Base-by-base conservation (phyloP, 37 sponge, comb jelly and placozoan genomes). In the Halichondria panicea region DNA sequence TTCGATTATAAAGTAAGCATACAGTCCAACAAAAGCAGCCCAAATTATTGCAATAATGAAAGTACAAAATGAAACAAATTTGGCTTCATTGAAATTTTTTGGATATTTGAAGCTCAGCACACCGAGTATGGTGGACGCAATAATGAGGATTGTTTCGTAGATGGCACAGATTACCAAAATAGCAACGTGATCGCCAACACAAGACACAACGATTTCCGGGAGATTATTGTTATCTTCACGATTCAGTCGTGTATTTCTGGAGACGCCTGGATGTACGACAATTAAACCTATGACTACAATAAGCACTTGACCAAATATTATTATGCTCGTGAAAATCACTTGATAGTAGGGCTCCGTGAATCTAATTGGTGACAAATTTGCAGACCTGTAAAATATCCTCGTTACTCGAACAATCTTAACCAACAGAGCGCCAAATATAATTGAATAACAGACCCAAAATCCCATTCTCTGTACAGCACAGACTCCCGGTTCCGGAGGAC, bases 401-500 rank as follows among this genome's bases (percentile, higher is more conserved):
- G 88, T 75, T 4, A 94, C 86, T 18, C 95, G 81, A 0, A 86
- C 37, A 40, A 91, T 87, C 67, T 94, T 94, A 31, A 91, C 65
- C n/a, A 91, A 45, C 9, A 94, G 91, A 1, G 95, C 85, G 30
- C 85, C 81, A 33, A 87, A 80, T 42, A 88, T 62, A 33, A 94
- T 66, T 1, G 95, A 84, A 21, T 84, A 72, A 33, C 87, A 81
- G 43, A 80, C 43, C 91, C 91, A 91, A 13, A 87, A 43, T 6
- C 80, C 44, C 34, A 81, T 1, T 8, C 86, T 34, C 65, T 88
- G 82, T 44, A 93, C 68, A 55, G 67, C 64, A 63, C 93, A 93
- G 13, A 84, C 50, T 30, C 57, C 63, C 4, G 33, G 43, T 15
- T 60, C n/a, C 6, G 89, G 86, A 1, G 78, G 76, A 0, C 73